phyloP scores from a whole-genome alignment of 2,888 invertebrate species.

The Creontiades dilutus region DNA sequence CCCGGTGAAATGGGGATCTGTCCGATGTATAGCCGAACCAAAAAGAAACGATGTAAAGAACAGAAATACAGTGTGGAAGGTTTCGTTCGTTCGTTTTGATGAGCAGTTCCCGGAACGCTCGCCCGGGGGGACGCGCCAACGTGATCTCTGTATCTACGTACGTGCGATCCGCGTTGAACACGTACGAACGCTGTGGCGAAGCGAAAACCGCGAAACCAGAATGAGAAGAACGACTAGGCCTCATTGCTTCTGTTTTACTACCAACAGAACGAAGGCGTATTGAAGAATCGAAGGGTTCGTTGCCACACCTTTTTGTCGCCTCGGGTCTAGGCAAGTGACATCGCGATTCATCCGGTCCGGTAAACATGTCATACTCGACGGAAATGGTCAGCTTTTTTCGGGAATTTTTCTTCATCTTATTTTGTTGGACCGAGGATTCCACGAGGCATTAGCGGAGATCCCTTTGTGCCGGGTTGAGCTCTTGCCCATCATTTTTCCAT shows the following conservation, averaged over 20 bases:
- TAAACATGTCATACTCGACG: background rate
- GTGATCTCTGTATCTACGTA: conserved; percentile 37
- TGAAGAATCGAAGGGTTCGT: background rate
- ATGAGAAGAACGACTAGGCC: background rate
- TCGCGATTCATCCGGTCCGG: conserved; percentile 39
- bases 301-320: background rate
- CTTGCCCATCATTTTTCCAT: background rate
- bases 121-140: background rate
- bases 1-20: background rate
- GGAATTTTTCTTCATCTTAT: background rate
- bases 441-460: background rate
- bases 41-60: background rate
- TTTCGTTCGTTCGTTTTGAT: conserved; percentile 34
- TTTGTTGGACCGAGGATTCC: background rate
- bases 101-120: conserved; percentile 23
- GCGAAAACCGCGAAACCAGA: conserved; percentile 34
- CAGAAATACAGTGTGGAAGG: conserved; percentile 24
- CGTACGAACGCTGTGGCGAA: conserved; percentile 6
- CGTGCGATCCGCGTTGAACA: background rate
- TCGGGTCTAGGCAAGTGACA: background rate
- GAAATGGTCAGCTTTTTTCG: background rate
- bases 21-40: background rate
- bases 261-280: background rate
- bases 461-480: conserved; percentile 22
- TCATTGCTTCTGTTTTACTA: conserved; percentile 32